A percentile compares a stretch with the other conserved stretches of the same genome.
Evolutionary conservation across 2,113 vertebrate species (phyloP).

Genomic region (Anthoscopus minutus): DNA sequence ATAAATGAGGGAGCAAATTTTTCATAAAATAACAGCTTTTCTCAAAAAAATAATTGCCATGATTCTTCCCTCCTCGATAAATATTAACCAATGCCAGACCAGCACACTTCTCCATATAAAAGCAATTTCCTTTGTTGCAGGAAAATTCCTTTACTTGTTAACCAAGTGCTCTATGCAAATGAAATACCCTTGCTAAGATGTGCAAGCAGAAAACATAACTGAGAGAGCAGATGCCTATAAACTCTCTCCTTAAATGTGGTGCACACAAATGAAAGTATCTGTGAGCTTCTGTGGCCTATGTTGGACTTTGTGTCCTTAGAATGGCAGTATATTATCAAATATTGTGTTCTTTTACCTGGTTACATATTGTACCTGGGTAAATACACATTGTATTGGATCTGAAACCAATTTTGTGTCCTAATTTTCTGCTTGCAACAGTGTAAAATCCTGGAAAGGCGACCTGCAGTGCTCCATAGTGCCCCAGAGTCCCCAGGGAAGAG

Average conservation of each 20-base stretch:
- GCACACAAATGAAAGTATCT: neutral
- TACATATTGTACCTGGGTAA: no score
- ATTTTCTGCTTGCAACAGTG: neutral
- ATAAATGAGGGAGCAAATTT: neutral
- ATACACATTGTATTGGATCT: fast-evolving
- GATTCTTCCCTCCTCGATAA: no score
- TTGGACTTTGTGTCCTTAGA: neutral
- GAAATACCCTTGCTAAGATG: neutral
- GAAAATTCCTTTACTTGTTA: neutral
- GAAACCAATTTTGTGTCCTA: neutral
- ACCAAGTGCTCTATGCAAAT: neutral
- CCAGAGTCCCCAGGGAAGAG: neutral
- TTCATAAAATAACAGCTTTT: neutral
- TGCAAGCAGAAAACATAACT: neutral
- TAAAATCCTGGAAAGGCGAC: neutral
- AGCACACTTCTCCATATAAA: neutral
- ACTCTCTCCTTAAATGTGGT: neutral
- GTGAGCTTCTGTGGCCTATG: neutral
- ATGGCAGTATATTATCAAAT: neutral
- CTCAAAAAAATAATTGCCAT: no score
- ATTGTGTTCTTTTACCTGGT: no score
- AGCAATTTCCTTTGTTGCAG: neutral
- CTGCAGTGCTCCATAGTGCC: neutral
- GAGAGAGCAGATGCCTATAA: neutral
- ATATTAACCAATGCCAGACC: no score